A percentile compares a stretch with the other conserved stretches of the same genome.
Conservation (phyloP, 2,797 vertebrate species). For the Schizopygopsis pylzovi region DNA sequence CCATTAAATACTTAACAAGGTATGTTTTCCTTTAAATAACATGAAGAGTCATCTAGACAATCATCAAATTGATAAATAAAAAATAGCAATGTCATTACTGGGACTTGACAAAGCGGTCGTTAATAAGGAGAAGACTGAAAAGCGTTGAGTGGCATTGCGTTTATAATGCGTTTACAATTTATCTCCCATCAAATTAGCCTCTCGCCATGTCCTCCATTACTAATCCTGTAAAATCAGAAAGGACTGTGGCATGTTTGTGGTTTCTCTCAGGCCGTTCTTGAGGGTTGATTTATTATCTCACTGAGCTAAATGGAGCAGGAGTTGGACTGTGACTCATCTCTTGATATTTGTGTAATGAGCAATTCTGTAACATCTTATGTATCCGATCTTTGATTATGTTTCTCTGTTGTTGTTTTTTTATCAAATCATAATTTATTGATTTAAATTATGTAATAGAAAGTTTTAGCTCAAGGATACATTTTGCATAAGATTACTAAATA, state of each 20-base stretch:
- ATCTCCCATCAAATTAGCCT: constrained; percentile 69
- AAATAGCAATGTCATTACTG: constrained; percentile 71
- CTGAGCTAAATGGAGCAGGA: constrained; percentile 28
- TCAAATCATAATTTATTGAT: neutral
- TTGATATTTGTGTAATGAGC: constrained; percentile 19
- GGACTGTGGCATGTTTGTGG: constrained; percentile 41
- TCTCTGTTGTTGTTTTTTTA: neutral
- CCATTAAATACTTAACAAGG: constrained; percentile 32
- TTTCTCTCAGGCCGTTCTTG: constrained; percentile 50
- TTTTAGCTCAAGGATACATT: neutral
- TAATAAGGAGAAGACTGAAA: constrained; percentile 42
- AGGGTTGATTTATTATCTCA: constrained; percentile 35
- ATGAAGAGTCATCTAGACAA: constrained; percentile 45
- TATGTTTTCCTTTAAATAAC: constrained; percentile 44
- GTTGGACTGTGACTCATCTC: constrained; percentile 19
- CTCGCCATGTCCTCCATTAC: constrained; percentile 67
- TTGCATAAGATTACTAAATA: neutral
- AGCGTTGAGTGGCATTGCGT: constrained; percentile 57
- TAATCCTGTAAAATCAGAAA: constrained; percentile 58
- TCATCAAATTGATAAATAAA: constrained; percentile 66
- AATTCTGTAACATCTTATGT: constrained; percentile 8
- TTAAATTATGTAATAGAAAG: neutral
- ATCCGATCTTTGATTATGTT: constrained; percentile 9
- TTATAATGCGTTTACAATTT: constrained; percentile 63
- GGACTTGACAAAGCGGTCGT: constrained; percentile 63